Evolutionary conservation across 30 jellyfish, hydroid and myxozoan species (phyloP).

Genomic region (Pseudorhiza aurosa): DNA sequence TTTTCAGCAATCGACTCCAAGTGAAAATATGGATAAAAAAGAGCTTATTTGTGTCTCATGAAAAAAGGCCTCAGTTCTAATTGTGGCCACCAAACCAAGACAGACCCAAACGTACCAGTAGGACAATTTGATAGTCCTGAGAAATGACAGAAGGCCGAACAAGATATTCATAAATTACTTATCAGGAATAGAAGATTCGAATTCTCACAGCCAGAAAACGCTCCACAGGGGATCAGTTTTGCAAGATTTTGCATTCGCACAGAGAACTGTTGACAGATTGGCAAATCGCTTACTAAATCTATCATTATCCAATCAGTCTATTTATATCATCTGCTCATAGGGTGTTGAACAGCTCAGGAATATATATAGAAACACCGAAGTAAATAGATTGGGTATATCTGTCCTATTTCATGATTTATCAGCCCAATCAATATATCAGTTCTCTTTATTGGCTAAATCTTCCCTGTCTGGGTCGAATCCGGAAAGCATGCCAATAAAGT

Average conservation of each 20-base stretch:
- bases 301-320: neutral
- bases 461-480: neutral
- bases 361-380: conserved; percentile 18
- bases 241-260: no score
- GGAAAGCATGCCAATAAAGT: conserved; percentile 1
- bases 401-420: neutral
- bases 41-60: no score
- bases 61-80: neutral
- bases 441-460: neutral
- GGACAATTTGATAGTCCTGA: neutral
- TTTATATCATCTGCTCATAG: conserved; percentile 2
- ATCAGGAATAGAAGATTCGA: no score
- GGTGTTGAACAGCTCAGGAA: conserved; percentile 20
- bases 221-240: no score
- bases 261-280: conserved; percentile 52
- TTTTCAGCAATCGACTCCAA: no score
- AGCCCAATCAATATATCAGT: no score
- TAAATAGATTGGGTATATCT: neutral
- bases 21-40: no score
- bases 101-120: neutral
- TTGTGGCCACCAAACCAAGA: neutral
- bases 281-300: conserved; percentile 23
- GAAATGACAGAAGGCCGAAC: no score
- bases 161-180: no score
- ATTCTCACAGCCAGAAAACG: no score